These are phyloP conservation scores for Oryzias sinensis DNA, from an alignment of 2,797 vertebrate genomes.

Conservation along the genomic window DNA sequence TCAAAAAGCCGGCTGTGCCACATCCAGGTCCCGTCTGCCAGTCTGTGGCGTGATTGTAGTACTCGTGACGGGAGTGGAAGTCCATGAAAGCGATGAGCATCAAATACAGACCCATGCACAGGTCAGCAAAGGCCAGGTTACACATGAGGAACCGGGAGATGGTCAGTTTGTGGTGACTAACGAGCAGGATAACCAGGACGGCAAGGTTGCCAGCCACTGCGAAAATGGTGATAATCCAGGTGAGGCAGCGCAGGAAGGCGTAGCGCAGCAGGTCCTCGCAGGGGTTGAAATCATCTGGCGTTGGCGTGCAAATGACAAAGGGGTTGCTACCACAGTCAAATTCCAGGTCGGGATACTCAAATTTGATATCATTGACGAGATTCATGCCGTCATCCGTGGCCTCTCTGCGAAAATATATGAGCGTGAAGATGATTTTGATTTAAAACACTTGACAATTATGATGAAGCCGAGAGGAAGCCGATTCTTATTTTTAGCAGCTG, in stretches of 20 bases:
- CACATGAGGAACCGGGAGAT: constrained; percentile 92
- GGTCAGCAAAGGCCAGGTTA: constrained; percentile 89
- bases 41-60: constrained; percentile 89
- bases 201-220: constrained; percentile 84
- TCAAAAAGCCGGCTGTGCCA: constrained; percentile 84
- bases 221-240: constrained; percentile 86
- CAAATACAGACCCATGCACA: constrained; percentile 92
- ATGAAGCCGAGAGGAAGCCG: not conserved
- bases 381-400: constrained; percentile 36
- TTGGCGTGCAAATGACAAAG: constrained; percentile 81
- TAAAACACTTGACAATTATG: constrained; percentile 7
- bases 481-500: not conserved
- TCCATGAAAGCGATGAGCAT: constrained; percentile 90
- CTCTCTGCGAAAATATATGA: constrained; percentile 46
- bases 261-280: constrained; percentile 91
- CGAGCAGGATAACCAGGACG: constrained; percentile 82
- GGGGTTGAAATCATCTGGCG: constrained; percentile 88
- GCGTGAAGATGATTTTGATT: not conserved
- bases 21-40: constrained; percentile 91
- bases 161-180: constrained; percentile 85
- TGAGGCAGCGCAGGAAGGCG: constrained; percentile 81
- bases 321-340: constrained; percentile 77
- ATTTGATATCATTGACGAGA: constrained; percentile 56
- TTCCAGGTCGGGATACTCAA: constrained; percentile 73
- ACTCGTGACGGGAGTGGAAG: constrained; percentile 82